phyloP scores from a whole-genome alignment of 2,113 vertebrate species.

The Forbesichthys papilliferus region DNA sequence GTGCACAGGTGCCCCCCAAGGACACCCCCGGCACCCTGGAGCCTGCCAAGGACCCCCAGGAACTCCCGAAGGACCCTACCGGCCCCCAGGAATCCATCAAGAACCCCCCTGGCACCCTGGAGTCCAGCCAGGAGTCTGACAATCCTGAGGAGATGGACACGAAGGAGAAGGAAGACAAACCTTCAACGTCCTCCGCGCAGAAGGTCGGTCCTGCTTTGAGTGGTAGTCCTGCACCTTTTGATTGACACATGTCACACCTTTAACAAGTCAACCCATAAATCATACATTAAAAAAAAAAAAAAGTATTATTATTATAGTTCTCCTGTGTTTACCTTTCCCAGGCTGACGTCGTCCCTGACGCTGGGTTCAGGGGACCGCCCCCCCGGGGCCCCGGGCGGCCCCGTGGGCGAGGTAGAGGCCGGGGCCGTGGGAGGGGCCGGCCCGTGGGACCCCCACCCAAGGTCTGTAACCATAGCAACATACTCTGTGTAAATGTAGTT shows the following conservation, averaged over 20 bases:
- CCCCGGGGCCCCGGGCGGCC: constrained; percentile 74
- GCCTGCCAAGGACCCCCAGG: no score
- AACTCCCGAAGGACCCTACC: no score
- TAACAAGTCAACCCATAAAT: no score
- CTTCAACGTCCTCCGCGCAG: constrained; percentile 19
- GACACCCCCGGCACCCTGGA: no score
- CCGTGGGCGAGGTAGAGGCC: constrained; percentile 60
- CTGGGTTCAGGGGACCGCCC: constrained; percentile 48
- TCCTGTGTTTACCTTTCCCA: constrained; percentile 7
- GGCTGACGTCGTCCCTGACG: constrained; percentile 40
- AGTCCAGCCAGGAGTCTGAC: neutral
- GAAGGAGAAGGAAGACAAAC: constrained; percentile 22
- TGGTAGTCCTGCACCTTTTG: neutral
- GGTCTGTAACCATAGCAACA: constrained; percentile 24
- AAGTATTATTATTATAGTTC: neutral
- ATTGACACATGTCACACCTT: no score
- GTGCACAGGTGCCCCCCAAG: no score
- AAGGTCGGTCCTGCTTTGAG: constrained; percentile 31
- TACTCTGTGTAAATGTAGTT: neutral
- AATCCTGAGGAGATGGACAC: neutral
- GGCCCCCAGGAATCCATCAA: no score
- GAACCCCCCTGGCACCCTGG: no score
- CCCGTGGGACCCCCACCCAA: constrained; percentile 68
- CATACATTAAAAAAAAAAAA: no score
- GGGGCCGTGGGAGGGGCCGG: constrained; percentile 55